Percentiles rank a stretch among this genome's conserved stretches.
Evolutionary conservation across 1,140 invertebrate genomes (phyloP).

Genomic region (Zaprionus lachaisei): DNA sequence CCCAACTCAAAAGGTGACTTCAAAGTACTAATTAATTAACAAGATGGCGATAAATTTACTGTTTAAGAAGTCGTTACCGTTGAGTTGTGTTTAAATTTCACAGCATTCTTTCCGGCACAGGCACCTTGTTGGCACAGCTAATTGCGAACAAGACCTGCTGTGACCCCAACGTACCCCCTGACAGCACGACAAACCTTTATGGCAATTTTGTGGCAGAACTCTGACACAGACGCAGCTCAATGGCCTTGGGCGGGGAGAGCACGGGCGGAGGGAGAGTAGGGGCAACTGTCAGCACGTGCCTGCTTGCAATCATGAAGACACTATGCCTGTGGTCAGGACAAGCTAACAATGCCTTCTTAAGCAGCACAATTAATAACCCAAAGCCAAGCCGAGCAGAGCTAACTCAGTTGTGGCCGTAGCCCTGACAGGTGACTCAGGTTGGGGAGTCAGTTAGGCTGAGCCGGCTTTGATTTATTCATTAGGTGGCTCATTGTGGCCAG

Average conservation of each 20-base stretch:
- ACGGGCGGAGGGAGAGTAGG: not conserved
- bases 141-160: constrained; percentile 47
- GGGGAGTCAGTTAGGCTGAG: constrained; percentile 6
- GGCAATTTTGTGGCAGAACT: constrained; percentile 52
- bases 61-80: constrained; percentile 37
- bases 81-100: constrained; percentile 16
- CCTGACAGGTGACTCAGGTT: not conserved
- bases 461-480: constrained; percentile 66
- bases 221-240: constrained; percentile 39
- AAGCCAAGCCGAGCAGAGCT: constrained; percentile 30
- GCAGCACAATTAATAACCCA: constrained; percentile 71
- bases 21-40: constrained; percentile 69
- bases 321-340: constrained; percentile 37
- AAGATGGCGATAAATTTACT: constrained; percentile 48
- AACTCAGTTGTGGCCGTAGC: not conserved
- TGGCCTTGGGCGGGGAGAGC: not conserved
- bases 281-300: constrained; percentile 59
- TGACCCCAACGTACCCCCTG: not conserved
- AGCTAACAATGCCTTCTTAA: constrained; percentile 45
- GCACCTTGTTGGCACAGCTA: constrained; percentile 50
- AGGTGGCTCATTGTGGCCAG: constrained; percentile 19
- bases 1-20: constrained; percentile 21
- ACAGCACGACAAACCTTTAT: constrained; percentile 49
- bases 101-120: not conserved
- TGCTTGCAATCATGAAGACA: constrained; percentile 1